Evolutionary conservation across 2,797 vertebrate genomes (phyloP), one percentile per base, ranked within the genome.

Genomic region (Cossypha heuglini): DNA sequence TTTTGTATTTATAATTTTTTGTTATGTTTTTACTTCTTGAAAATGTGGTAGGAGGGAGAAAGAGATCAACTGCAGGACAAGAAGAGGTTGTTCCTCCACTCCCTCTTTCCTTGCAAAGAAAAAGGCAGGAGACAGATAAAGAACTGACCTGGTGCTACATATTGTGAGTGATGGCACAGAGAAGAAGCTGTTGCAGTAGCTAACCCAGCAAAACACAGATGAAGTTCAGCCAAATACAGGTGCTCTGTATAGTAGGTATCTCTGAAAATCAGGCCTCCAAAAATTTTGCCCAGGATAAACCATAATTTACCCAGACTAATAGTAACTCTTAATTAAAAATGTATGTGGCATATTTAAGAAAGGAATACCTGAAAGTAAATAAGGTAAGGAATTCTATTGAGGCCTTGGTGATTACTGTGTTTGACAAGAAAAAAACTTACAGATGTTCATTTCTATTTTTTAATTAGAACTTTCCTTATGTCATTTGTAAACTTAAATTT

Each of bases 391-490:
- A 55, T 55, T 84, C 14, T 88, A 2, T 63, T 90, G 59, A 52
- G 13, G 5, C 37, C 40, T 67, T 67, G 5, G 83, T 86, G 90
- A 92, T 63, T 31, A 87, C 42, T 95, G 33, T 8, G 5, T 59
- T n/a, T 86, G 84, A 90, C 48, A 33, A 92, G 69, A 66, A 95
- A 96, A 90, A 89, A 88, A 93, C 55, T 16, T 33, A 10, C 11
- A 57, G 12, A 86, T 76, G 62, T 90, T 91, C 6, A 51, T 88
- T 43, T 85, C 22, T 88, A 48, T 90, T 90, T 96, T 94, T 94
- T 80, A 95, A 82, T 95, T 87, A 46, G 82, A 94, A 91, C 63
- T 97, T 97, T 88, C 63, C 61, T 90, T 87, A 68, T 79, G 49
- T 85, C 3, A 80, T 85, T 87, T 71, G 12, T 40, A 71, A 89